These are phyloP conservation scores for Phylloscopus whistleri DNA, from an alignment of 2,113 vertebrate species.

Conservation along the genomic window DNA sequence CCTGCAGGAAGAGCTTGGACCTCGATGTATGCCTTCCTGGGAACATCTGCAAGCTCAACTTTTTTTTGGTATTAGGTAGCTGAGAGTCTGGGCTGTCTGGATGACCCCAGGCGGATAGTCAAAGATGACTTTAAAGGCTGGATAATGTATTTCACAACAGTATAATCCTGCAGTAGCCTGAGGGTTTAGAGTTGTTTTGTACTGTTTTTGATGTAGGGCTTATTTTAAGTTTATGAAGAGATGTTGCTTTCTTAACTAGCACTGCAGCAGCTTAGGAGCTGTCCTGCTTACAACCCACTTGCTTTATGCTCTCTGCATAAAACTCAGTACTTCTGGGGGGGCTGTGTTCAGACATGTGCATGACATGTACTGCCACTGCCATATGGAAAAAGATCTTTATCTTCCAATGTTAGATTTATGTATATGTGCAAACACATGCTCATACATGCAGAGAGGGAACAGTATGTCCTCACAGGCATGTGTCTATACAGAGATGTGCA, in stretches of 20 bases:
- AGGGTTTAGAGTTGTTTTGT: slow-evolving; percentile 61
- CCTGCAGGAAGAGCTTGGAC: not conserved
- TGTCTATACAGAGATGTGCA: not conserved
- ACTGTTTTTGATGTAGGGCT: slow-evolving; percentile 60
- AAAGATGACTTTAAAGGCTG: slow-evolving; percentile 63
- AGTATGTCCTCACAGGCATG: not conserved
- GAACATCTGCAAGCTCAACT: slow-evolving; percentile 2
- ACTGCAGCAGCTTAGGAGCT: not conserved
- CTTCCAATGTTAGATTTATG: not conserved
- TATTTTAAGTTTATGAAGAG: slow-evolving; percentile 49
- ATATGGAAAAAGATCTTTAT: not conserved
- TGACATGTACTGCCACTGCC: not conserved
- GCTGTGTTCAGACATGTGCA: not conserved
- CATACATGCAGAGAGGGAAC: not conserved
- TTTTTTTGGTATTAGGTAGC: not conserved
- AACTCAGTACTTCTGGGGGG: not conserved
- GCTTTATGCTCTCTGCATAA: not conserved
- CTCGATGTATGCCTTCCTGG: not conserved
- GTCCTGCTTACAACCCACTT: not conserved
- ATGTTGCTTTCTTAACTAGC: slow-evolving; percentile 33
- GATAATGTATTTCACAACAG: slow-evolving; percentile 61
- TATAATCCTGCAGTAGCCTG: slow-evolving; percentile 63
- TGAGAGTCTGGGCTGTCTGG: slow-evolving; percentile 5
- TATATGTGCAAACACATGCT: not conserved
- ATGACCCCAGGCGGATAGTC: slow-evolving; percentile 53